Conservation (phyloP, 1,140 invertebrate genomes). For the Thrips palmi region DNA sequence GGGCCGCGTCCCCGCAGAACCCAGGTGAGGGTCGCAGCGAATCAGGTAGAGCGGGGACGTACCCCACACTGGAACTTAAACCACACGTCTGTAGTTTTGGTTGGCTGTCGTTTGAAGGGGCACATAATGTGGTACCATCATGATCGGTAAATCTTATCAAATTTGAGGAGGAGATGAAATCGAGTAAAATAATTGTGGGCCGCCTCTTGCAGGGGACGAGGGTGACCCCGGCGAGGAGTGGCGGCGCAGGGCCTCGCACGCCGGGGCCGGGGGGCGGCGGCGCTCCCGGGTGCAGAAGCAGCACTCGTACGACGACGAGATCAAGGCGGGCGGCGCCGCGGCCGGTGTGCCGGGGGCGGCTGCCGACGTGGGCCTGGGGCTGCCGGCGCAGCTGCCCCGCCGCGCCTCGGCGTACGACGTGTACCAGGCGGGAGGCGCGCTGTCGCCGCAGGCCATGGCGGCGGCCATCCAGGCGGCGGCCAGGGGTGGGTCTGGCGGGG, state of each 20-base stretch:
- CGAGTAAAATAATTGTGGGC: neutral
- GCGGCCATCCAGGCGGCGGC: conserved; percentile 12
- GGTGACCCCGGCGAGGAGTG: conserved; percentile 18
- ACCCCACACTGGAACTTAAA: neutral
- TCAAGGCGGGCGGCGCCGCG: conserved; percentile 27
- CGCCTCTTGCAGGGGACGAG: conserved; percentile 22
- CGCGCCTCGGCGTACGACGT: conserved; percentile 63
- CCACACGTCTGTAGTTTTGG: neutral
- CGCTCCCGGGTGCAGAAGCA: conserved; percentile 53
- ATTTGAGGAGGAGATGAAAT: too few relatives aligned
- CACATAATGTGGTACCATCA: too few relatives aligned
- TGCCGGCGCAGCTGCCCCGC: conserved; percentile 16
- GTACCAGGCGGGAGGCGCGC: conserved; percentile 27
- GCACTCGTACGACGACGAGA: conserved; percentile 63
- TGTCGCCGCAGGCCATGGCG: conserved; percentile 21
- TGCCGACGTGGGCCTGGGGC: conserved; percentile 27
- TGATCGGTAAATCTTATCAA: too few relatives aligned
- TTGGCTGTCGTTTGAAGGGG: too few relatives aligned
- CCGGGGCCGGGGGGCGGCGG: conserved; percentile 29
- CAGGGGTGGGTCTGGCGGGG: conserved; percentile 19
- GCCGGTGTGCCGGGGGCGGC: neutral
- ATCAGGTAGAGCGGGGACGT: neutral
- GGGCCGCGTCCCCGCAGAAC: too few relatives aligned
- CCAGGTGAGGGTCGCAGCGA: conserved; percentile 24
- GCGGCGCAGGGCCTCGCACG: conserved; percentile 18